Evolutionary conservation across 2,888 invertebrate genomes (phyloP).

Genomic region (Spisula solida): DNA sequence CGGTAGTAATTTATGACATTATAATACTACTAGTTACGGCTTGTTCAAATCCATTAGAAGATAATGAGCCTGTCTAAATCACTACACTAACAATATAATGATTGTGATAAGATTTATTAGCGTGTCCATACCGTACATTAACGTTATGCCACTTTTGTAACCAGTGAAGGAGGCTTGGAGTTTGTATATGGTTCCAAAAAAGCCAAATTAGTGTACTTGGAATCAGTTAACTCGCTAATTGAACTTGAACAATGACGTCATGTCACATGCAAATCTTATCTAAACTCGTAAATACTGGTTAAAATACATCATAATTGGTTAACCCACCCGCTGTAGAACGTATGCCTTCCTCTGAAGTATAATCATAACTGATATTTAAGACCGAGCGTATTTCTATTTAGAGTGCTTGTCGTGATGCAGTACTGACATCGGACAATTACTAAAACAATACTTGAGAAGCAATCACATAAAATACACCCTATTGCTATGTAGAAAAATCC

Average conservation of each 20-base stretch:
- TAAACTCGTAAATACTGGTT: background rate
- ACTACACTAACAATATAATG: background rate
- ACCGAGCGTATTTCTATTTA: constrained; percentile 11
- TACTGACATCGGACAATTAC: background rate
- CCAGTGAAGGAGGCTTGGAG: background rate
- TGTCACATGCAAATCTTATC: background rate
- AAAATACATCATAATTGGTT: background rate
- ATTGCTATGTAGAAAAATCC: background rate
- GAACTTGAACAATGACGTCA: constrained; percentile 3
- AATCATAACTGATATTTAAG: background rate
- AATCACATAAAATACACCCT: background rate
- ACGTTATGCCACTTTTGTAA: background rate
- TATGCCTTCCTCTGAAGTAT: background rate
- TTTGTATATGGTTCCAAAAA: constrained; percentile 2
- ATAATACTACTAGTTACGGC: background rate
- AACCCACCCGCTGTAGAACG: background rate
- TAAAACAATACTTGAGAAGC: background rate
- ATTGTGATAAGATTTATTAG: background rate
- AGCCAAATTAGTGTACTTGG: background rate
- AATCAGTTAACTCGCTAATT: constrained; percentile 2
- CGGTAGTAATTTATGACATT: background rate
- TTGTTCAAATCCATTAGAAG: background rate
- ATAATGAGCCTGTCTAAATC: background rate
- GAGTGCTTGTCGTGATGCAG: background rate
- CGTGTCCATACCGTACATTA: background rate